Percentiles rank a stretch among this genome's conserved stretches.
Evolutionary conservation across 1,140 invertebrate species (phyloP).

Genomic region (Orchestia grillus): DNA sequence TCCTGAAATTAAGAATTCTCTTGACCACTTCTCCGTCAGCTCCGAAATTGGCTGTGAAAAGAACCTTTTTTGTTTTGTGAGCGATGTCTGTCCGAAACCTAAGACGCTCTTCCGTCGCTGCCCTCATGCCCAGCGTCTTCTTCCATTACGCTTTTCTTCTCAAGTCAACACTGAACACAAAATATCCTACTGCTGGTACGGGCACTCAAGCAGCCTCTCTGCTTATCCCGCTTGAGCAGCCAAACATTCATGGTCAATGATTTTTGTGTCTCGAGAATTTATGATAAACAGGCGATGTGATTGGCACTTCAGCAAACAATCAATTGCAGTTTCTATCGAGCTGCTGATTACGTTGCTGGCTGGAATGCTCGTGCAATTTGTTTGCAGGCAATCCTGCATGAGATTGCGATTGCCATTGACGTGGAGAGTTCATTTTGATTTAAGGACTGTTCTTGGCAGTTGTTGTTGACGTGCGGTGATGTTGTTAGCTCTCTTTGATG

Average conservation of each 20-base stretch:
- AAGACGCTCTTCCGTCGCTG: background rate
- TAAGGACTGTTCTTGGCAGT: background rate
- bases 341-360: background rate
- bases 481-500: background rate
- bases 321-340: background rate
- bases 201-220: background rate
- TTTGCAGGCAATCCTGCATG: background rate
- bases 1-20: background rate
- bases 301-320: constrained; percentile 7
- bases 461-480: background rate
- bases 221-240: background rate
- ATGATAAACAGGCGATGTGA: background rate
- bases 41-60: background rate
- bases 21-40: background rate
- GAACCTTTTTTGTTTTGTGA: background rate
- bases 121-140: background rate
- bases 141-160: background rate
- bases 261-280: background rate
- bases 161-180: no score
- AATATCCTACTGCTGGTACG: no score
- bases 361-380: background rate
- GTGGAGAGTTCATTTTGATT: background rate
- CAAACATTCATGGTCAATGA: background rate
- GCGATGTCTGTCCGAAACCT: background rate
- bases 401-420: background rate